Conservation (phyloP, 2,113 vertebrate species). For the Muntiacus reevesi region DNA sequence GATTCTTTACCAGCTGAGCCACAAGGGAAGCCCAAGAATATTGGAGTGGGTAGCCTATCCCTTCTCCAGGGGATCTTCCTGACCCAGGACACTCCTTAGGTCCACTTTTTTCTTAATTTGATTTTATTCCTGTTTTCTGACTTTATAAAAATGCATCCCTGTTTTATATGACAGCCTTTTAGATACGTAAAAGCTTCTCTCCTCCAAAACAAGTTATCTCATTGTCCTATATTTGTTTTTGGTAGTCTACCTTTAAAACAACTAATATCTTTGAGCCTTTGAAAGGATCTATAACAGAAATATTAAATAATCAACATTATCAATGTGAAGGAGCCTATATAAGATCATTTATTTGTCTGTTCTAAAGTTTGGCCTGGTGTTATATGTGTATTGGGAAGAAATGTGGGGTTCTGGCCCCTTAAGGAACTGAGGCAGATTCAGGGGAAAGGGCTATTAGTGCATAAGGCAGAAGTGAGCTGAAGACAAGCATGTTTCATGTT, state of each 20-base stretch:
- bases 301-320: not conserved
- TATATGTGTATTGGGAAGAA: not conserved
- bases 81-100: not conserved
- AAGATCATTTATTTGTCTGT: not conserved
- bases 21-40: not conserved
- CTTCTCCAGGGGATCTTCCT: not conserved
- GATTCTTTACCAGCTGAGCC: not conserved
- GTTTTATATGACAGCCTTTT: not conserved
- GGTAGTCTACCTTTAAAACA: not conserved
- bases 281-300: not conserved
- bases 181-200: not conserved
- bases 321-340: not conserved
- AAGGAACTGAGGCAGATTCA: not conserved
- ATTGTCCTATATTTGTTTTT: not conserved
- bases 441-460: not conserved
- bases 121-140: not conserved
- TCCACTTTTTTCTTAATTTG: not conserved
- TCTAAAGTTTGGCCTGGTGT: not conserved
- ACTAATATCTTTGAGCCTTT: not conserved
- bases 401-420: not conserved
- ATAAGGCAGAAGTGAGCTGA: not conserved
- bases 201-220: not conserved
- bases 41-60: not conserved
- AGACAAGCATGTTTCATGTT: not conserved
- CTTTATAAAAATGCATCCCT: not conserved